Base-by-base conservation (phyloP, 2,888 invertebrate genomes). In the Spilosoma lubricipeda region DNA sequence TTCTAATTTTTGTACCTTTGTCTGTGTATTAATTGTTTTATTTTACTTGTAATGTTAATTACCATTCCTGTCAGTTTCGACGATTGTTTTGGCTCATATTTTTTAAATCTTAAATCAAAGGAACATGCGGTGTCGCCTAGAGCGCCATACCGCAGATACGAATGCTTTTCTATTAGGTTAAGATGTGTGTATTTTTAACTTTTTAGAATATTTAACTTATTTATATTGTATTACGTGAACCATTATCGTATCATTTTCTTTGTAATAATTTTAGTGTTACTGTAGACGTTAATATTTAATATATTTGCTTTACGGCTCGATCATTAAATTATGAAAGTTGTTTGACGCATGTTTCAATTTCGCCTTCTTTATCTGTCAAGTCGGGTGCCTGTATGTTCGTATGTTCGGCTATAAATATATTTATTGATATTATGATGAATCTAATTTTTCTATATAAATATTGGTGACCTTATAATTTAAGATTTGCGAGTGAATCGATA, bases 151-250 rank as follows among this genome's bases (percentile, higher is more conserved):
- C 87, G 90, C 90, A 90, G 89, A 90, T 90, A 90, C 90, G 94
- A 93, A 93, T 94, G 95, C 93, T 95, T 95, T 95, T 95, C 90
- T 92, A 93, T 94, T 95, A 95, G 95, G 93, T 95, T 95, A 95
- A 91, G 95, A 90, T 86, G 95, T 95, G 95, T 95, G 95, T 95
- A 95, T 94, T 95, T 95, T 95, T 94, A 95, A 95, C 92, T 91
- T 95, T 94, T 95, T 95, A 95, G 95, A 95, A 93, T 95, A 95
- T 95, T 95, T 95, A 95, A 95, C 95, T 95, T 95, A 95, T 95
- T 95, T 95, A 93, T 94, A 94, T 94, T 93, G 93, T 94, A 95
- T 95, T 95, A 94, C 92, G 93, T 94, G 94, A 93, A 93, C 90
- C 91, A 93, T 93, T 93, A 93, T 94, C 90, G 90, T 92, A 95